phyloP scores from a whole-genome alignment of 2,113 vertebrate genomes.

The Microtus pennsylvanicus region DNA sequence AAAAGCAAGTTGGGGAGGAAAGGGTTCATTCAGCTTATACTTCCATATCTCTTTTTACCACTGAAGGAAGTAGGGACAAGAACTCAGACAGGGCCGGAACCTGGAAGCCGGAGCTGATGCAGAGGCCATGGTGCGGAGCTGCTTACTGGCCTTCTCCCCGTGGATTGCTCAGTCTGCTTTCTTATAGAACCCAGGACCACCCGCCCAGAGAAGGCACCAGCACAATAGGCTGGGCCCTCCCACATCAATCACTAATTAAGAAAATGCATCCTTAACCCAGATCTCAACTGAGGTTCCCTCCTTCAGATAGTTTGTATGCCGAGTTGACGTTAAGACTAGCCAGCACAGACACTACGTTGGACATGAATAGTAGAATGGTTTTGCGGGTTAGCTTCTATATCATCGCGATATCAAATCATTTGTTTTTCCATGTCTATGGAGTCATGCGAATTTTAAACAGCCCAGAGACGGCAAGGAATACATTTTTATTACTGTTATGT shows the following conservation, averaged over 20 bases:
- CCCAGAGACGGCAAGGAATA: background rate
- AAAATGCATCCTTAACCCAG: background rate
- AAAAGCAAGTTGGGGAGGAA: background rate
- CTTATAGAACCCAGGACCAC: background rate
- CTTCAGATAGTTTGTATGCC: background rate
- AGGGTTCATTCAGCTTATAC: background rate
- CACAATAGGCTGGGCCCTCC: background rate
- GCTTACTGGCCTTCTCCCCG: background rate
- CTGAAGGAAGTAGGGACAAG: background rate
- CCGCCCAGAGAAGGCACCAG: background rate
- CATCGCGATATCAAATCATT: background rate
- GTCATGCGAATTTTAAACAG: background rate
- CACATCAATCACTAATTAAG: background rate
- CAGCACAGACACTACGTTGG: background rate
- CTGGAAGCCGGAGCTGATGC: background rate
- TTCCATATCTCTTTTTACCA: background rate
- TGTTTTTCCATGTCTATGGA: background rate
- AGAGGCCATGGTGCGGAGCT: background rate
- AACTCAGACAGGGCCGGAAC: background rate
- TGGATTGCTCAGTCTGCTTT: background rate
- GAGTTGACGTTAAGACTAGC: background rate
- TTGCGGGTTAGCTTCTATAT: background rate
- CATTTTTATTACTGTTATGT: background rate
- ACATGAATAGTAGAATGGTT: background rate
- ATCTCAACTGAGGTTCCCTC: background rate